A percentile compares a stretch with the other conserved stretches of the same genome.
These are phyloP conservation scores for Chaetodon auriga DNA, from an alignment of 2,113 vertebrate genomes.

Conservation along the genomic window DNA sequence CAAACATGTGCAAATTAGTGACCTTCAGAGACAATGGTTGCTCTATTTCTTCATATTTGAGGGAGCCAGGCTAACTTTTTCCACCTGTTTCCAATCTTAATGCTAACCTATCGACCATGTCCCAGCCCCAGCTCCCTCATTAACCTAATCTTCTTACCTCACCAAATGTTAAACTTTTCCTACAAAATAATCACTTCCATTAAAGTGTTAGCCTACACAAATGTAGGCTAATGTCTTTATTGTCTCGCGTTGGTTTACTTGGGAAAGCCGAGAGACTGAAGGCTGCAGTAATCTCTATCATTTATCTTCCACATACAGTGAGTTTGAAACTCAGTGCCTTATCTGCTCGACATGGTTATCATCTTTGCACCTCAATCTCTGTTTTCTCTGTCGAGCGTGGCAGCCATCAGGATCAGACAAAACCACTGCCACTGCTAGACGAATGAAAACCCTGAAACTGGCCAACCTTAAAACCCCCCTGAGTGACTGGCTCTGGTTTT, in stretches of 20 bases:
- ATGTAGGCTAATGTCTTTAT: too few species aligned
- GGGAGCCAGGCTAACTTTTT: neutral
- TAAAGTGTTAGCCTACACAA: too few species aligned
- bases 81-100: neutral
- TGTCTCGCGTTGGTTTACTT: neutral
- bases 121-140: too few species aligned
- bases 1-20: neutral
- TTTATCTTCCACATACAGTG: neutral
- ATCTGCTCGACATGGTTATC: neutral
- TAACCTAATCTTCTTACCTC: neutral
- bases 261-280: neutral
- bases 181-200: neutral
- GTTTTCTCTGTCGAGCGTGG: slow-evolving; percentile 50
- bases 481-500: neutral
- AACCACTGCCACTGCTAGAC: neutral
- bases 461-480: neutral
- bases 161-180: neutral
- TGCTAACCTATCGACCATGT: neutral
- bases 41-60: too few species aligned
- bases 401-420: slow-evolving; percentile 37
- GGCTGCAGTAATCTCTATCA: neutral
- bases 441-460: neutral
- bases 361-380: slow-evolving; percentile 30
- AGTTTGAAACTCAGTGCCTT: neutral
- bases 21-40: too few species aligned